These are phyloP conservation scores for Strix uralensis DNA, from an alignment of 2,113 vertebrate genomes.

Conservation along the genomic window DNA sequence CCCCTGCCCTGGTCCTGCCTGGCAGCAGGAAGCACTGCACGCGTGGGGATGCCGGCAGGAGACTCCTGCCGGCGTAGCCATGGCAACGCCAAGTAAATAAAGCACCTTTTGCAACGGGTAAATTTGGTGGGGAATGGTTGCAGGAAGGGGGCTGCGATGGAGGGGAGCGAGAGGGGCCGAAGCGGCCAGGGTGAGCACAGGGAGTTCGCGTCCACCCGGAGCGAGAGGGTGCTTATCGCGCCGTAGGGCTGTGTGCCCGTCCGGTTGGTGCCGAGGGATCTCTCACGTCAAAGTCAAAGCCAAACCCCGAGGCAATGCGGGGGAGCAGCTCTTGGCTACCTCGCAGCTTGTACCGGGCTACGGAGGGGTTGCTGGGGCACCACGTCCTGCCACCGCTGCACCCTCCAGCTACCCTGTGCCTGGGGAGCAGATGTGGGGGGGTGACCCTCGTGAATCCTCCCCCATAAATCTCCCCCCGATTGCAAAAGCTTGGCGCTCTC, in stretches of 20 bases:
- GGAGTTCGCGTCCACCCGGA: accelerated
- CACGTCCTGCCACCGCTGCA: not conserved
- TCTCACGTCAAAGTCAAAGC: not conserved
- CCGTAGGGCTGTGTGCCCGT: not conserved
- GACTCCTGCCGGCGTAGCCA: constrained; percentile 58
- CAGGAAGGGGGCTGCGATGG: accelerated
- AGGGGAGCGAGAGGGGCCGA: not conserved
- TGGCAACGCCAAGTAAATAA: constrained; percentile 81
- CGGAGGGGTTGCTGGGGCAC: not conserved
- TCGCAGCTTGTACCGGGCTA: not conserved
- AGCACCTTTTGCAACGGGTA: constrained; percentile 48
- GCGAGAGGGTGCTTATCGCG: accelerated
- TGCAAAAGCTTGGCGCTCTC: not conserved
- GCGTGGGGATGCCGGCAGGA: constrained; percentile 48
- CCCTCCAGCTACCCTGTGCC: accelerated
- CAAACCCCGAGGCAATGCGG: not conserved
- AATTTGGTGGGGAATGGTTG: not conserved
- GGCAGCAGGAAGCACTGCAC: constrained; percentile 17
- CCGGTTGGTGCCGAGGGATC: not conserved
- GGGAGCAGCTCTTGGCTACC: not conserved
- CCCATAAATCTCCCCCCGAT: not conserved
- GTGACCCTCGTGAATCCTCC: accelerated
- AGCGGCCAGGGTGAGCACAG: not conserved
- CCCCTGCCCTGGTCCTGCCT: not conserved
- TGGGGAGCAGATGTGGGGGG: accelerated